Evolutionary conservation across 2,888 invertebrate genomes (phyloP), one percentile per base, ranked within the genome.

Genomic region (Homarus gammarus): DNA sequence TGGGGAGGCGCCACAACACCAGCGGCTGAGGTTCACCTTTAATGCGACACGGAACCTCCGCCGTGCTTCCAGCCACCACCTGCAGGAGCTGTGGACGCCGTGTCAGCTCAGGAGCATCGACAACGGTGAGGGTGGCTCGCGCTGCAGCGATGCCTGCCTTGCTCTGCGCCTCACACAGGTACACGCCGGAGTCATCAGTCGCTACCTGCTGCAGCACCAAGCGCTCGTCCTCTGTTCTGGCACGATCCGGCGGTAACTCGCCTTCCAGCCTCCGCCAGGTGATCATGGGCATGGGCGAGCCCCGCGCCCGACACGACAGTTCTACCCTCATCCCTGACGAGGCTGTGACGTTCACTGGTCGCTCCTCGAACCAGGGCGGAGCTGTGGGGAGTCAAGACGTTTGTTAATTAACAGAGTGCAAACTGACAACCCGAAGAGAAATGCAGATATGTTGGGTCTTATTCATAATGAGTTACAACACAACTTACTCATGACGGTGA

Each of bases 351-450:
- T 98, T 98, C 93, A 96, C 96, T 56, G 98, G 98, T 94, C 97
- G 97, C 94, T 97, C 96, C 93, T 96, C 96, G 94, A 98, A 98
- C 94, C 96, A 97, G 92, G 98, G 98, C 95, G 97, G 97, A 94
- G 97, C 96, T 98, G 91, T 2, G 31, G 72, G 22, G 6, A 33
- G 22, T 49, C 15, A 73, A 73, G 18, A 44, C 12, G 31, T 18
- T 10, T 27, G 33, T n/a, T 44, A 36, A 77, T 27, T 6, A 1
- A 31, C 68, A 68, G 27, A 68, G 68, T 12, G 31, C 22, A 10
- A 1, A 31, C 68, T 27, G 8, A 68, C 68, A 68, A 18, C 2
- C 31, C 18, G 31, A 49, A 8, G 12, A 27, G 15, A 27, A 44
- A 5, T 78, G 8, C n/a, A 1, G 15, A 18, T 40, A 77, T 77